A percentile compares a stretch with the other conserved stretches of the same genome.
Conservation (phyloP, 2,888 invertebrate species). For the Dinocampus coccinellae region DNA sequence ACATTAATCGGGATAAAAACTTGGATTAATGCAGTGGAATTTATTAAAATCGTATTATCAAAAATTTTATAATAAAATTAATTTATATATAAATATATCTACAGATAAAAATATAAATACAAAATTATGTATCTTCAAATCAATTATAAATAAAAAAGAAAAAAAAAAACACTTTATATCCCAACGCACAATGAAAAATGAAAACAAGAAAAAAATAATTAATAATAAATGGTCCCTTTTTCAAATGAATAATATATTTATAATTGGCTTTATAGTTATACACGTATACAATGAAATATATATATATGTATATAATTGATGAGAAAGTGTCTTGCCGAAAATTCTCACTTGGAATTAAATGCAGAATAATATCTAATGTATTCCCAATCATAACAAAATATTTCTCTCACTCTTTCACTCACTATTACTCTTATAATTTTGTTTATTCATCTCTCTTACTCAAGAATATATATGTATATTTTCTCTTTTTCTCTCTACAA, state of each 20-base stretch:
- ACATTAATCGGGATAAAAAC: no score
- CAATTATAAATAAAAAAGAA: no score
- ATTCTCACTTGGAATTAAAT: constrained; percentile 12
- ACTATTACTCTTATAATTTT: background rate
- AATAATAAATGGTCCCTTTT: background rate
- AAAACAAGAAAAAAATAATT: background rate
- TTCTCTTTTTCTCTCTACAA: constrained; percentile 13
- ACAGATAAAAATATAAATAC: no score
- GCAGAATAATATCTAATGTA: constrained; percentile 25
- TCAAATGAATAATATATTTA: background rate
- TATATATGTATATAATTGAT: background rate
- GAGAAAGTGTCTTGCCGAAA: constrained; percentile 2
- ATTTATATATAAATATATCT: no score
- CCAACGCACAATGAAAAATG: no score
- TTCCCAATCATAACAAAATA: background rate
- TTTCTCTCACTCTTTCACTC: constrained; percentile 16
- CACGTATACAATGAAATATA: background rate
- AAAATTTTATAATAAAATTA: no score
- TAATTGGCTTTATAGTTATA: background rate
- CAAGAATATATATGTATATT: background rate
- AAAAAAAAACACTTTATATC: no score
- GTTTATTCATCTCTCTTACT: background rate
- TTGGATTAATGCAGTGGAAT: no score
- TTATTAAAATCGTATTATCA: no score
- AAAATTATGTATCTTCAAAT: no score